Percentiles rank a stretch among this genome's conserved stretches.
Conservation (phyloP, 2,797 vertebrate genomes). For the Chrosomus eos region DNA sequence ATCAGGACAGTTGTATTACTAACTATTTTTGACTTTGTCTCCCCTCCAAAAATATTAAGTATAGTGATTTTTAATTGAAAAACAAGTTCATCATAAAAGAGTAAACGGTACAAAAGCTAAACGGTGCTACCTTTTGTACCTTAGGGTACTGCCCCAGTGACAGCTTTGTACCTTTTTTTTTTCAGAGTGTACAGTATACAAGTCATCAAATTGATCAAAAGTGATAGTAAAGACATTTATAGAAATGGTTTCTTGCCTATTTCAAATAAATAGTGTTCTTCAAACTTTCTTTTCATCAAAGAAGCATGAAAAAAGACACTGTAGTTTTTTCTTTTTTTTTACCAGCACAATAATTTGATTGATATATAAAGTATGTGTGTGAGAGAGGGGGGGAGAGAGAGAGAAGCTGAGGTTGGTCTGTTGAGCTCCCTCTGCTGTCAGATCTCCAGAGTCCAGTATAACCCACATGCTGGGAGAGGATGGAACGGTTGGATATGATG, state of each 20-base stretch:
- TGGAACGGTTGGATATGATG: constrained; percentile 30
- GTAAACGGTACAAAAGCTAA: too few relatives aligned
- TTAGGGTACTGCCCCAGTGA: too few relatives aligned
- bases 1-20: too few relatives aligned
- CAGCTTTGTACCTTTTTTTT: too few relatives aligned
- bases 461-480: constrained; percentile 56
- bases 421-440: constrained; percentile 64
- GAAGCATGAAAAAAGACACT: neutral
- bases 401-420: constrained; percentile 55
- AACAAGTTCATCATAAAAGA: neutral
- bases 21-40: neutral
- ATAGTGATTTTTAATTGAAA: neutral
- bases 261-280: neutral
- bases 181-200: too few relatives aligned
- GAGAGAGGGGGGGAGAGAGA: neutral
- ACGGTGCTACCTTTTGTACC: too few relatives aligned
- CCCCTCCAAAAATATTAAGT: neutral
- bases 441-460: constrained; percentile 59
- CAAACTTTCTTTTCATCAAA: neutral
- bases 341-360: neutral
- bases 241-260: too few relatives aligned
- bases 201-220: neutral
- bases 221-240: neutral
- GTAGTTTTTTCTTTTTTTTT: neutral
- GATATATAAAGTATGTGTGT: neutral